phyloP scores from a whole-genome alignment of 2,113 vertebrate species.

The Macrotis lagotis region DNA sequence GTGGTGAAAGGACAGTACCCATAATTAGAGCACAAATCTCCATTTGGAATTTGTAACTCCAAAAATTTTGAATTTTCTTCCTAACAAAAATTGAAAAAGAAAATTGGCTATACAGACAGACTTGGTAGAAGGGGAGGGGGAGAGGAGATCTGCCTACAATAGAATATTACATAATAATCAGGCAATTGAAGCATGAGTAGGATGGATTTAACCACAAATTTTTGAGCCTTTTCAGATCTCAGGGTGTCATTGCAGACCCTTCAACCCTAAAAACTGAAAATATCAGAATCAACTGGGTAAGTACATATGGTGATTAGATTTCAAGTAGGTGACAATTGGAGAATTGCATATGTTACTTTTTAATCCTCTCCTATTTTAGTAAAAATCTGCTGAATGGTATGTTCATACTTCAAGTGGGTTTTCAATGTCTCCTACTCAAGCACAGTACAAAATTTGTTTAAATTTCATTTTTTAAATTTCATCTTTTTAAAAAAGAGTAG shows the following conservation, averaged over 20 bases:
- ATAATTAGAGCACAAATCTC: slow-evolving; percentile 31
- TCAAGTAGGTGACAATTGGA: slow-evolving; percentile 78
- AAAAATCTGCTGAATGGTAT: slow-evolving; percentile 78
- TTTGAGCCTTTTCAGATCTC: slow-evolving; percentile 62
- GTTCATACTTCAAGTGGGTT: slow-evolving; percentile 70
- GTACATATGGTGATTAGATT: slow-evolving; percentile 76
- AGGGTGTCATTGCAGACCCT: slow-evolving; percentile 67
- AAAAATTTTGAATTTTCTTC: slow-evolving; percentile 63
- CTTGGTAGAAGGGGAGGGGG: neutral
- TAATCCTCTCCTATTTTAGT: slow-evolving; percentile 76
- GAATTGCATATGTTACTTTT: slow-evolving; percentile 77
- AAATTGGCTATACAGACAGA: slow-evolving; percentile 55
- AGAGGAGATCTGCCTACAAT: neutral
- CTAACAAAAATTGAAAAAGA: slow-evolving; percentile 60
- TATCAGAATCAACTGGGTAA: slow-evolving; percentile 65
- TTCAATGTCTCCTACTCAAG: slow-evolving; percentile 70
- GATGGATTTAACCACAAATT: slow-evolving; percentile 71
- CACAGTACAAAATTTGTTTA: slow-evolving; percentile 67
- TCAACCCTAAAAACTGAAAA: slow-evolving; percentile 71
- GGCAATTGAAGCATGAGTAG: slow-evolving; percentile 69
- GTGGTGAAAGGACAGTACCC: neutral
- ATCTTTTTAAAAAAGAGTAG: slow-evolving; percentile 71
- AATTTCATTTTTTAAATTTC: slow-evolving; percentile 65
- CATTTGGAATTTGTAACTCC: slow-evolving; percentile 58
- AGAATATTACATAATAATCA: slow-evolving; percentile 35